Conservation (phyloP, 2,888 invertebrate species). For the Lasioglossum leucozonium region DNA sequence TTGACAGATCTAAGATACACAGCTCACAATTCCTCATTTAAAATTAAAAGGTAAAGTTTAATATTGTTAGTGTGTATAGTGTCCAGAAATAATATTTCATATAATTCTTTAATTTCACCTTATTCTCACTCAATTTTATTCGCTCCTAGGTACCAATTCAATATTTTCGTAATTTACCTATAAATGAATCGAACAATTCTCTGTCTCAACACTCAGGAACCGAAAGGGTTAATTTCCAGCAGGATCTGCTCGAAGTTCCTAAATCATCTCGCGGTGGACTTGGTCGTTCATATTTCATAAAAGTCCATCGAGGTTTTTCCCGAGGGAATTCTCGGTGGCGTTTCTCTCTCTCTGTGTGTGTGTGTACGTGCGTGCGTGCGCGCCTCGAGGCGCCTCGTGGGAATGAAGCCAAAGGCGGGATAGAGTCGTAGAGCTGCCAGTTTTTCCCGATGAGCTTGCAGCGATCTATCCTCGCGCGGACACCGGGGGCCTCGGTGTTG, state of each 20-base stretch:
- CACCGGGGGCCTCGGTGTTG: conserved; percentile 33
- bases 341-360: background rate
- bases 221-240: background rate
- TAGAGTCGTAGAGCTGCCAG: conserved; percentile 64
- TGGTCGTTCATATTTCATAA: conserved; percentile 44
- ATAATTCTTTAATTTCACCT: too few species aligned
- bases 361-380: background rate
- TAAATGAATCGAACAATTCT: too few species aligned
- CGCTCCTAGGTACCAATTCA: too few species aligned
- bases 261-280: conserved; percentile 38
- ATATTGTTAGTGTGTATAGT: too few species aligned
- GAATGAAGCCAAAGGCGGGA: conserved; percentile 55
- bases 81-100: too few species aligned
- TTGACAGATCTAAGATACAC: too few species aligned
- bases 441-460: conserved; percentile 52
- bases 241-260: conserved; percentile 26
- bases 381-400: conserved; percentile 46
- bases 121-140: too few species aligned
- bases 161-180: too few species aligned
- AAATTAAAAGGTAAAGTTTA: too few species aligned
- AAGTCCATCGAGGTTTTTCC: conserved; percentile 48
- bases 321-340: background rate
- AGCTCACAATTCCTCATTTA: too few species aligned
- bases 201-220: too few species aligned
- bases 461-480: conserved; percentile 35